Conservation (phyloP, 1,140 invertebrate species). For the Proctacanthus coquilletti region DNA sequence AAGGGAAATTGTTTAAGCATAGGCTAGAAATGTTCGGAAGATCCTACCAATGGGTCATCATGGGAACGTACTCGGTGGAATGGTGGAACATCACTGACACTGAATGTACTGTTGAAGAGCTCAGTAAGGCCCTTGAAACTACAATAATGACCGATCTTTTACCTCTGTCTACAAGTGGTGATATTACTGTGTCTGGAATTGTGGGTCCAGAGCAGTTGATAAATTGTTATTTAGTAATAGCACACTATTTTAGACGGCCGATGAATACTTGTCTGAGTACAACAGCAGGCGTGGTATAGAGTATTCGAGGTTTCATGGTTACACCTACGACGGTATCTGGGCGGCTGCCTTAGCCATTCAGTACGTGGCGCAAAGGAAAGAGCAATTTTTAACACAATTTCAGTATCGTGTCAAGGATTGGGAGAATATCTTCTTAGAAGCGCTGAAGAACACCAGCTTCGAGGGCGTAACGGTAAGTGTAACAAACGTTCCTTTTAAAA, state of each 20-base stretch:
- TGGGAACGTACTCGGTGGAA: slow-evolving; percentile 66
- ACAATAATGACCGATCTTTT: slow-evolving; percentile 64
- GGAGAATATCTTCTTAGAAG: slow-evolving; percentile 74
- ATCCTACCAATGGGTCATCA: slow-evolving; percentile 93
- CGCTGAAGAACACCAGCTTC: slow-evolving; percentile 80
- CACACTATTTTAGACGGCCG: slow-evolving; percentile 60
- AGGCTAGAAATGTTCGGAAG: slow-evolving; percentile 74
- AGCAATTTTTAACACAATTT: slow-evolving; percentile 49
- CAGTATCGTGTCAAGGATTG: slow-evolving; percentile 72
- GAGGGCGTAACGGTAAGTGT: slow-evolving; percentile 78
- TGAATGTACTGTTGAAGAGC: slow-evolving; percentile 57
- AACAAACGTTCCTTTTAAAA: not conserved
- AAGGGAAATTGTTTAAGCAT: slow-evolving; percentile 4
- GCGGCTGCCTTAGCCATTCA: slow-evolving; percentile 85
- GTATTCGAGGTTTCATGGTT: slow-evolving; percentile 90
- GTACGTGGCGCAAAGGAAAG: slow-evolving; percentile 59
- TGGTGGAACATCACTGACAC: slow-evolving; percentile 54
- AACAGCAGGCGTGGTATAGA: slow-evolving; percentile 58
- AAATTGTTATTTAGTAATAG: slow-evolving; percentile 5
- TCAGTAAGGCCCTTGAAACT: slow-evolving; percentile 72
- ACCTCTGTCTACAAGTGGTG: slow-evolving; percentile 39
- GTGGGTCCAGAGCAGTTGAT: slow-evolving; percentile 42
- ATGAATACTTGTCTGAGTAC: slow-evolving; percentile 75
- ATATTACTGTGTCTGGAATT: slow-evolving; percentile 77
- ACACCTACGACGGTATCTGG: slow-evolving; percentile 95